These are phyloP conservation scores for Eciton burchellii DNA, from an alignment of 1,140 invertebrate genomes.

Conservation along the genomic window DNA sequence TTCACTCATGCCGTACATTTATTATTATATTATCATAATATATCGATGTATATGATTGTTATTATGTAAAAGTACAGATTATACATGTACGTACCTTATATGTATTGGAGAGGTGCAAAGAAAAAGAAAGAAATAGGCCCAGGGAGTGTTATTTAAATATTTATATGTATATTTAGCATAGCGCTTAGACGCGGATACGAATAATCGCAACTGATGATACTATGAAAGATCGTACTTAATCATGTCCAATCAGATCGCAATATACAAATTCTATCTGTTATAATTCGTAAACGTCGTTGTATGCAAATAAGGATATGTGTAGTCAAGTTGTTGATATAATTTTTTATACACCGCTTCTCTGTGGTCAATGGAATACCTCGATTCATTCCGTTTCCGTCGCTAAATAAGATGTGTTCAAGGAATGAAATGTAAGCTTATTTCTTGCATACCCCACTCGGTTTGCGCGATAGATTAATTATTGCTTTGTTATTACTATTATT, in stretches of 20 bases:
- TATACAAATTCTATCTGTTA: slow-evolving; percentile 47
- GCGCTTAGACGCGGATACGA: slow-evolving; percentile 47
- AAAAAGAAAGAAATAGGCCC: slow-evolving; percentile 59
- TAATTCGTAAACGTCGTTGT: slow-evolving; percentile 50
- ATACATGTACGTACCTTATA: slow-evolving; percentile 36
- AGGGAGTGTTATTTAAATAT: slow-evolving; percentile 63
- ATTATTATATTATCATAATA: slow-evolving; percentile 59
- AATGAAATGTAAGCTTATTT: slow-evolving; percentile 18
- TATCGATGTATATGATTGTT: slow-evolving; percentile 75
- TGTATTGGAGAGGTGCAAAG: slow-evolving; percentile 24
- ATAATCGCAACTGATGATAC: slow-evolving; percentile 51
- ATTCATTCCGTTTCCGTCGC: slow-evolving; percentile 16
- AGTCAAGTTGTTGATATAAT: slow-evolving; percentile 49
- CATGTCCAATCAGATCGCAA: neutral
- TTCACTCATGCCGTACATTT: slow-evolving; percentile 69
- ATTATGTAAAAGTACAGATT: slow-evolving; percentile 71
- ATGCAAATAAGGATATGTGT: slow-evolving; percentile 44
- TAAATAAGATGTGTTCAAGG: slow-evolving; percentile 56
- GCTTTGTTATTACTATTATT: neutral
- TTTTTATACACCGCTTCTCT: slow-evolving; percentile 59
- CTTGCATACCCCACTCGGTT: neutral
- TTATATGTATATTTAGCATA: slow-evolving; percentile 68
- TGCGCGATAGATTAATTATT: neutral
- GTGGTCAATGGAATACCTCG: slow-evolving; percentile 26
- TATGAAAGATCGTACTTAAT: slow-evolving; percentile 55